phyloP scores from a whole-genome alignment of 2,797 vertebrate species.

The Rousettus madagascariensis region DNA sequence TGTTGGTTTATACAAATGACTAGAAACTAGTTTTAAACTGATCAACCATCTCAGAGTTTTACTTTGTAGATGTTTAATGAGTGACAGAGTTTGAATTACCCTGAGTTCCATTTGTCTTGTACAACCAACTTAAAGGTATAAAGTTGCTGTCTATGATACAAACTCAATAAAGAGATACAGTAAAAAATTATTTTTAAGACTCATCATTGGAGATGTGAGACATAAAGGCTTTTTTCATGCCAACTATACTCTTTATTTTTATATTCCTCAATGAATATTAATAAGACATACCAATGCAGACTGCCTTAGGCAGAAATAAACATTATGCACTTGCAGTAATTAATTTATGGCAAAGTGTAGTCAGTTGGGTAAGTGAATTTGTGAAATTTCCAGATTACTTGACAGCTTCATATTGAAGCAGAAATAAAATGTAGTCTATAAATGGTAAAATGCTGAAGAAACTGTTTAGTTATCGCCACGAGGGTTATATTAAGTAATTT shows the following conservation, averaged over 20 bases:
- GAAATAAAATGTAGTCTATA: constrained; percentile 65
- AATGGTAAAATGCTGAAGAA: constrained; percentile 41
- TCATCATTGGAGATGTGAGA: constrained; percentile 37
- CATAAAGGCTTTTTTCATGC: constrained; percentile 51
- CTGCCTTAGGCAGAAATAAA: constrained; percentile 55
- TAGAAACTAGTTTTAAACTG: not conserved
- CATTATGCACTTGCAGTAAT: constrained; percentile 62
- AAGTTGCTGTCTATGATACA: not conserved
- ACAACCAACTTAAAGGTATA: not conserved
- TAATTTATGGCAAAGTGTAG: constrained; percentile 67
- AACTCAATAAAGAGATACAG: constrained; percentile 46
- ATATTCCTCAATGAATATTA: constrained; percentile 42
- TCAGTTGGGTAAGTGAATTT: constrained; percentile 52
- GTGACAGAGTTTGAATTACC: not conserved
- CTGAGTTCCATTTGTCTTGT: not conserved
- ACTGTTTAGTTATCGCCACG: constrained; percentile 7
- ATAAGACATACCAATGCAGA: constrained; percentile 43
- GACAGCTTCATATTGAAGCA: constrained; percentile 58
- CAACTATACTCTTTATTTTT: constrained; percentile 57
- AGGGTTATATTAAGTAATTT: constrained; percentile 46
- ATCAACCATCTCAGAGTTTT: not conserved
- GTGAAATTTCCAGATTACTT: constrained; percentile 46
- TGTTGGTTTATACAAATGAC: not conserved
- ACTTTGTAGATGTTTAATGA: not conserved
- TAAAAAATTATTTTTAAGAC: constrained; percentile 56